Evolutionary conservation across 1,140 invertebrate species (phyloP).

Genomic region (Tetranychus cinnabarinus): DNA sequence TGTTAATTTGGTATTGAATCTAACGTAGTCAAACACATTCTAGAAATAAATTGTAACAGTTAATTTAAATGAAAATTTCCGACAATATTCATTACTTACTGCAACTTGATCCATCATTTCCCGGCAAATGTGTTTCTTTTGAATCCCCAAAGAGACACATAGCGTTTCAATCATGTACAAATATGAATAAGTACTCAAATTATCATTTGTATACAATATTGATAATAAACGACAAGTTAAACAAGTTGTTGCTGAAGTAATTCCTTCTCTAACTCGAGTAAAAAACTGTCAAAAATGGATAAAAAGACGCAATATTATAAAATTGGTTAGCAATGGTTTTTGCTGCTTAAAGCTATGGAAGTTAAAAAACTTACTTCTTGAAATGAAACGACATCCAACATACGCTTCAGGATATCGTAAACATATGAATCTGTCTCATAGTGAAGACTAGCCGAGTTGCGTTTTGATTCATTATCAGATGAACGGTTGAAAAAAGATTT

Average conservation of each 20-base stretch:
- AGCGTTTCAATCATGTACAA: neutral
- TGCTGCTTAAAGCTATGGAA: neutral
- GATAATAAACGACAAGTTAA: constrained; percentile 1
- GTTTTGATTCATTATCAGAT: neutral
- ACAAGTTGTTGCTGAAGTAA: constrained; percentile 1
- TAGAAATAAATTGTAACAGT: neutral
- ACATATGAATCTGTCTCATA: neutral
- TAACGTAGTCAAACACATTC: neutral
- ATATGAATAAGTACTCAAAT: neutral
- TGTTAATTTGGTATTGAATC: neutral
- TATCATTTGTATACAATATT: neutral
- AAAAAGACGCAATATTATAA: neutral
- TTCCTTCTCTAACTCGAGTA: constrained; percentile 1
- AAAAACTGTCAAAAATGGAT: neutral
- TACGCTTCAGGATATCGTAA: neutral
- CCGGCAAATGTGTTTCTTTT: constrained; percentile 2
- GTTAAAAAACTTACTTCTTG: neutral
- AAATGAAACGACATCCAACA: neutral
- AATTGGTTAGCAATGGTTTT: neutral
- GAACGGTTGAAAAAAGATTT: neutral
- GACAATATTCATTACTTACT: neutral
- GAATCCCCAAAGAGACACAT: neutral
- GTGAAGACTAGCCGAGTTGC: neutral
- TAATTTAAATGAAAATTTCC: neutral
- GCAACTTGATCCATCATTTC: constrained; percentile 1